Base-by-base conservation (phyloP, 2,113 vertebrate species). In the Poecile atricapillus region DNA sequence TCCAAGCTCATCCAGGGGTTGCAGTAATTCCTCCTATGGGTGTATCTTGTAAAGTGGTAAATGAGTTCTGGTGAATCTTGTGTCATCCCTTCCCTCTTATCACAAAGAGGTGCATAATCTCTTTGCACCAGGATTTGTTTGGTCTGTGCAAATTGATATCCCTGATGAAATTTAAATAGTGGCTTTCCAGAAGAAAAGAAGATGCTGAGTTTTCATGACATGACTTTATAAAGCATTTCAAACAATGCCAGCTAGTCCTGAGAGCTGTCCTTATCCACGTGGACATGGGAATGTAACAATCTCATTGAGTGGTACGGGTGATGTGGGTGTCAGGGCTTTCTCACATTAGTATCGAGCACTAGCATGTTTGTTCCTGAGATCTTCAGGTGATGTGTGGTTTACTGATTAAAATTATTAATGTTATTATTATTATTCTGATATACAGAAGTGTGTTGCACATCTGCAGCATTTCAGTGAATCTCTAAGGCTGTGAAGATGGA, bases 291-390 rank as follows among this genome's bases (percentile, higher is more conserved):
- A 6, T 20, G 5, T 13, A 11, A 22, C 3, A 3, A 4, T 25
- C 5, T 35, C 35, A 5, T 11, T 0, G 0, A 28, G 35, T 60
- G 33, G 22, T 41, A 2, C 0, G 0, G n/a, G 64, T 23, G 59
- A 25, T 2, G 4, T n/a, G 33, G 35, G 10, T 1, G 1, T 37
- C 60, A 62, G 52, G 41, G 31, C 31, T 70, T 43, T 35, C 62
- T 94, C 14, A 8, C 13, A 1, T 8, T 20, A 19, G 15, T 27
- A 17, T 0, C 13, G 35, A 20, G 52, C 49, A 64, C 13, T 49
- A 64, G 20, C 30, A 7, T 27, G 17, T 55, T 83, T 35, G 21
- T 44, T 28, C 13, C 3, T 7, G 67, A 50, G 23, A 9, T 30
- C 10, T 23, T 47, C 30, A 53, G 35, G 12, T 83, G 37, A 31